These are phyloP conservation scores for Myotis myotis DNA, from an alignment of 2,797 vertebrate genomes.

Conservation along the genomic window DNA sequence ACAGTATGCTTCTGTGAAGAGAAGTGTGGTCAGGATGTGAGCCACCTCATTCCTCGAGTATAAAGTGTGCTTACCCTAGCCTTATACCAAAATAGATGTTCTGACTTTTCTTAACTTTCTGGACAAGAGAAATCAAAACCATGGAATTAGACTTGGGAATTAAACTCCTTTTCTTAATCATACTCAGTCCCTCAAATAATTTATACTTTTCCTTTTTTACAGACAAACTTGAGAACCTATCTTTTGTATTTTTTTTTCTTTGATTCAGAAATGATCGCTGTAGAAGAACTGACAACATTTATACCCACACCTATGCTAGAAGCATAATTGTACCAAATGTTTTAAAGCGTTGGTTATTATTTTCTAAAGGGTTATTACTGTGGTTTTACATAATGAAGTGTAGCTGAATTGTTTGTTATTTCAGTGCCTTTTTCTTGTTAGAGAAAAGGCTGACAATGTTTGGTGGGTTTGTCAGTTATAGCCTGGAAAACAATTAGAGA, in stretches of 20 bases:
- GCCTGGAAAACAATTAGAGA: background rate
- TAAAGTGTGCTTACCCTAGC: background rate
- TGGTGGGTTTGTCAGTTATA: background rate
- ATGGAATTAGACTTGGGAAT: slow-evolving; percentile 5
- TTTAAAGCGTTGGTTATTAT: slow-evolving; percentile 16
- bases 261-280: background rate
- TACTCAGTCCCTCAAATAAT: background rate
- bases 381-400: slow-evolving; percentile 1
- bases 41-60: background rate
- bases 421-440: slow-evolving; percentile 16
- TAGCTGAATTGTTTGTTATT: background rate
- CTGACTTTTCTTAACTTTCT: background rate
- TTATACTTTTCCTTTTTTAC: slow-evolving; percentile 12
- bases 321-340: slow-evolving; percentile 41
- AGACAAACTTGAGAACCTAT: background rate
- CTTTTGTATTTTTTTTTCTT: slow-evolving; percentile 8
- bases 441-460: background rate
- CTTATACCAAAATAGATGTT: background rate
- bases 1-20: slow-evolving; percentile 6
- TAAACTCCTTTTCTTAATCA: background rate
- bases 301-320: background rate
- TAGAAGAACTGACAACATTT: slow-evolving; percentile 37
- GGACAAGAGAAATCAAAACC: background rate
- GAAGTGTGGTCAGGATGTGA: background rate
- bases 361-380: background rate